Evolutionary conservation across 64 coral and sea anemone genomes (phyloP), one percentile per base, ranked within the genome.

Genomic region (Stichodactyla mertensii): DNA sequence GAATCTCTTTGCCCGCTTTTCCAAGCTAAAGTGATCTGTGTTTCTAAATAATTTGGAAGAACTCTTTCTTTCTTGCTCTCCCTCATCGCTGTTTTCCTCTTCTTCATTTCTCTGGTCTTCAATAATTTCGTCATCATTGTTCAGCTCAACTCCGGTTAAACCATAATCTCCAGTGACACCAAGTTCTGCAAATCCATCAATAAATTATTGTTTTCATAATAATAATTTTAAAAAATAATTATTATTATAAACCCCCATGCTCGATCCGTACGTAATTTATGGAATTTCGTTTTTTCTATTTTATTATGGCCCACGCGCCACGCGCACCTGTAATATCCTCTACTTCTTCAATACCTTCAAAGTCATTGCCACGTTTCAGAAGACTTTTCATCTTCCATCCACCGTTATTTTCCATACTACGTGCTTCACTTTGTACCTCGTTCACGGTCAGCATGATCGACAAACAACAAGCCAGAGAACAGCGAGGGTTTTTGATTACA

Each of bases 341-440:
- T 13, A 61, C 0, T 61, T 16, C 14, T 61, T 61, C 18, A 5
- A 5, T 81, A 81, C 78, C 78, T 81, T 20, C 28, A 81, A 81
- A 24, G 20, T 51, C 78, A 52, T 6, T 5, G 4, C 0, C 26
- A 24, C 19, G 31, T 55, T 81, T 51, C 16, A 13, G 16, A 51
- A 52, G 20, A 20, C 78, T 81, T 11, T 81, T 81, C 16, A 24
- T 81, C 53, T 24, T 81, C 31, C 31, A 81, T 4, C 78, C 31
- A 16, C 53, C 31, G 19, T 81, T 51, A 81, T 6, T 26, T 7
- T 81, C 78, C 78, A 81, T 52, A 51, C 78, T 55, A 18, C 31
- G 18, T 81, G 78, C 78, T 55, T 81, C 78, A 52, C 53, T 55
- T 55, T 81, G 78, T n/a, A 81, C 78, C 78, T 81, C 78, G 26